Evolutionary conservation across 2,888 invertebrate species (phyloP).

Genomic region (Lepas anatifera): DNA sequence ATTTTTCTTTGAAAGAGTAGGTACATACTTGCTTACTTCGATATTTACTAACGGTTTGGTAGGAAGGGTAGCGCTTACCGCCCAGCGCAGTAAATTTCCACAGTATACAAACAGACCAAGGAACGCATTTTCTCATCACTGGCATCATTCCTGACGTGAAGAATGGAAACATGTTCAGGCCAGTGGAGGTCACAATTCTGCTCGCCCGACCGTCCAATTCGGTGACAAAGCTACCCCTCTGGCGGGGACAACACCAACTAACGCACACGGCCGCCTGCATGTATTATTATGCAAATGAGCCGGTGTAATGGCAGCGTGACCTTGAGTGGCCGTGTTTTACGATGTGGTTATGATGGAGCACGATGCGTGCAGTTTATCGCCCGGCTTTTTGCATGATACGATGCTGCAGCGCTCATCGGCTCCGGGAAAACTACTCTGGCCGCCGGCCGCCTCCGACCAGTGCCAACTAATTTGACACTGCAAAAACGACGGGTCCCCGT

Average conservation of each 20-base stretch:
- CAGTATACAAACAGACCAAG: too few species aligned
- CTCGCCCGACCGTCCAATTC: too few species aligned
- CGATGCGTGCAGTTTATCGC: constrained; percentile 11
- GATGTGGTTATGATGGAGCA: constrained; percentile 8
- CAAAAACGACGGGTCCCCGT: background rate
- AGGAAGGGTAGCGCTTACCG: background rate
- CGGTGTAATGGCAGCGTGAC: background rate
- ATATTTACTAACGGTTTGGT: too few species aligned
- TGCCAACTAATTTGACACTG: background rate
- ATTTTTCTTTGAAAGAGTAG: too few species aligned
- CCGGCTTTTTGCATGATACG: background rate
- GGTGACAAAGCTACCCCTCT: too few species aligned
- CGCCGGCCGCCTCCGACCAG: background rate
- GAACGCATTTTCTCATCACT: too few species aligned
- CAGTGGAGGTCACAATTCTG: too few species aligned
- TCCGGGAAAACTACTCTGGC: background rate
- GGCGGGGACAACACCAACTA: background rate
- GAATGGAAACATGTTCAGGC: too few species aligned
- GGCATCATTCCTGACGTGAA: too few species aligned
- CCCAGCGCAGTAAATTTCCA: too few species aligned
- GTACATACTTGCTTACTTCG: too few species aligned
- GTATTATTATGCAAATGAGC: constrained; percentile 5
- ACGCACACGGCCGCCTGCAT: background rate
- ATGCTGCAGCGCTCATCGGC: too few species aligned
- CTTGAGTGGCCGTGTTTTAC: constrained; percentile 3